These are phyloP conservation scores for Lutjanus argentimaculatus DNA, from an alignment of 2,797 vertebrate species.

Conservation along the genomic window DNA sequence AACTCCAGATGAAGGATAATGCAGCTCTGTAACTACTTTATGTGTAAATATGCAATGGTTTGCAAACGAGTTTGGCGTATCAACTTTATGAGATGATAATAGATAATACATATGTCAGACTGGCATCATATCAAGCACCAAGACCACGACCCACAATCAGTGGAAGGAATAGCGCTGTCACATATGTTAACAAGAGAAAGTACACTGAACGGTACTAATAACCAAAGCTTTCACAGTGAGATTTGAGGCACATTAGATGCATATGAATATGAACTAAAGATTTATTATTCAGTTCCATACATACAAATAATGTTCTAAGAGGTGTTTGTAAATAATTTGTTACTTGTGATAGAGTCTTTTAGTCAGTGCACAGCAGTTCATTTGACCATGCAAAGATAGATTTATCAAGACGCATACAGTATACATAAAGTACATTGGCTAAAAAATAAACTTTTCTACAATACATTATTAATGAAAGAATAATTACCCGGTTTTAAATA, in stretches of 20 bases:
- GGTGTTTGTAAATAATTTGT: neutral
- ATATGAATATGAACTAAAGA: too few relatives aligned
- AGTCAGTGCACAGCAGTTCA: neutral
- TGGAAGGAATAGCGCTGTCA: too few relatives aligned
- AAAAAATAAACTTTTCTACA: neutral
- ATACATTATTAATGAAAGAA: conserved; percentile 10
- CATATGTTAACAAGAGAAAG: too few relatives aligned
- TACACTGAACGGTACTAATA: too few relatives aligned
- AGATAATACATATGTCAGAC: too few relatives aligned
- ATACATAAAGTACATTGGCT: neutral
- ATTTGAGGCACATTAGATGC: too few relatives aligned
- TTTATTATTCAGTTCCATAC: too few relatives aligned
- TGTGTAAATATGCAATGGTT: neutral
- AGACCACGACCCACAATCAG: too few relatives aligned
- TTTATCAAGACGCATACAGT: neutral
- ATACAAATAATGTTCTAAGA: neutral
- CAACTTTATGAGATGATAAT: too few relatives aligned
- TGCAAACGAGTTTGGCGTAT: neutral
- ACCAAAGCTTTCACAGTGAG: too few relatives aligned
- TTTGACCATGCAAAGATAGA: neutral
- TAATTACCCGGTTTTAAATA: conserved; percentile 6
- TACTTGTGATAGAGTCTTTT: neutral
- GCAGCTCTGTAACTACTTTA: neutral
- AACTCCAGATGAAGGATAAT: neutral
- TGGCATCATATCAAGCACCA: too few relatives aligned